phyloP scores from a whole-genome alignment of 2,113 vertebrate genomes.

The Cephalopterus ornatus region DNA sequence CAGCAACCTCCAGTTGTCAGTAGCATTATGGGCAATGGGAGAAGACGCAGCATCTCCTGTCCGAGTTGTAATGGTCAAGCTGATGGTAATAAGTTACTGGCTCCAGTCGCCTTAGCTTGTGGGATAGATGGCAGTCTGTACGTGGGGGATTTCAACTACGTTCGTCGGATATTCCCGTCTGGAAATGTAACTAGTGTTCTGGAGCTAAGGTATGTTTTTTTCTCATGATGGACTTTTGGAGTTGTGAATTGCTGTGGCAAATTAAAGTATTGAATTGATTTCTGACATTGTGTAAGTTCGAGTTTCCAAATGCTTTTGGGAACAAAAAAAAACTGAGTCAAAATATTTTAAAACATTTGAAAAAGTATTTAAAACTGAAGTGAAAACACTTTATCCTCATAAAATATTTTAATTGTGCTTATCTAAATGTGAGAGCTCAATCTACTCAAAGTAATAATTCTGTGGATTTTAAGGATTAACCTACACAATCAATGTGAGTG shows the following conservation, averaged over 20 bases:
- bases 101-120: conserved; percentile 92
- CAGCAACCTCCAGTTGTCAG: conserved; percentile 93
- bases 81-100: conserved; percentile 95
- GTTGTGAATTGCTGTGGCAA: background rate
- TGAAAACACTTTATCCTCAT: background rate
- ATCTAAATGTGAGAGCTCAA: background rate
- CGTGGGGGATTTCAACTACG: conserved; percentile 98
- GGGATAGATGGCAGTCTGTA: conserved; percentile 94
- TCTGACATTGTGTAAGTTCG: background rate
- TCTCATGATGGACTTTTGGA: background rate
- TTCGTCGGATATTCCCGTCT: conserved; percentile 93
- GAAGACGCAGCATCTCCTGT: conserved; percentile 95
- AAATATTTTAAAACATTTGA: background rate
- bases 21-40: conserved; percentile 97
- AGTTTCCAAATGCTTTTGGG: background rate
- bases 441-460: background rate
- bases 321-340: background rate
- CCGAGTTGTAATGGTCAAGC: conserved; percentile 97
- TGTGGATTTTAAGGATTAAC: background rate
- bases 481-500: accelerated
- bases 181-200: conserved; percentile 97
- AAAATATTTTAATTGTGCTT: background rate
- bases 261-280: background rate
- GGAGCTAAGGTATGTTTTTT: conserved; percentile 87
- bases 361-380: background rate